A percentile compares a stretch with the other conserved stretches of the same genome.
These are phyloP conservation scores for Lithophane semibrunnea DNA, from an alignment of 2,888 invertebrate genomes.

Conservation along the genomic window DNA sequence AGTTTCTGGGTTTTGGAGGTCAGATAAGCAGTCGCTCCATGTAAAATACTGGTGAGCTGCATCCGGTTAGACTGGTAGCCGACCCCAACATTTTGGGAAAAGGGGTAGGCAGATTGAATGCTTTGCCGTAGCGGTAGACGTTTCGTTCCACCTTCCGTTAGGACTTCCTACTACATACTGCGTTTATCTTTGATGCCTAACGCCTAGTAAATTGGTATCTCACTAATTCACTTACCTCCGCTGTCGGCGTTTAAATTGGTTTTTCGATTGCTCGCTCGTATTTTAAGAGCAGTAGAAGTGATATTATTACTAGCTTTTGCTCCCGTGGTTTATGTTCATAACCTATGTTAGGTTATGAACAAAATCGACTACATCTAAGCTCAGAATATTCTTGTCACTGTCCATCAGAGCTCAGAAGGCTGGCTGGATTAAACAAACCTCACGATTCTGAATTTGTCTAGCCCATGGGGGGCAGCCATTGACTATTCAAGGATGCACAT, in stretches of 20 bases:
- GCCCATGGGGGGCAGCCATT: too few species aligned
- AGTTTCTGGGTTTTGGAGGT: too few species aligned
- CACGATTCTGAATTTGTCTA: background rate
- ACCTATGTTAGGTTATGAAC: background rate
- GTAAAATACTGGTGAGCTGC: too few species aligned
- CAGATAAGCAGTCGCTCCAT: too few species aligned
- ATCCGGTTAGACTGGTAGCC: too few species aligned
- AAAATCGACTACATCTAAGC: background rate
- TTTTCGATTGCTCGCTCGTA: background rate
- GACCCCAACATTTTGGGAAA: too few species aligned
- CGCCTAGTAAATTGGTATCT: background rate
- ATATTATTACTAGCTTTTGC: too few species aligned
- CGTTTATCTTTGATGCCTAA: background rate
- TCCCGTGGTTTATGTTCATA: background rate
- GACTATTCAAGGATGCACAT: too few species aligned
- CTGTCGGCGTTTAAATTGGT: background rate
- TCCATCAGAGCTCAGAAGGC: background rate
- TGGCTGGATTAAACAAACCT: background rate
- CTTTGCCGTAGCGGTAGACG: conserved; percentile 9
- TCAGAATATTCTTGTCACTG: background rate
- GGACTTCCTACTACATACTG: conserved; percentile 6
- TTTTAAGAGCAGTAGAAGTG: background rate
- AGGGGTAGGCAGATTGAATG: too few species aligned
- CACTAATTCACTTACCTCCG: too few species aligned
- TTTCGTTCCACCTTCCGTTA: conserved; percentile 20